Base-by-base conservation (phyloP, 1,140 invertebrate genomes). In the Orchestia grillus region DNA sequence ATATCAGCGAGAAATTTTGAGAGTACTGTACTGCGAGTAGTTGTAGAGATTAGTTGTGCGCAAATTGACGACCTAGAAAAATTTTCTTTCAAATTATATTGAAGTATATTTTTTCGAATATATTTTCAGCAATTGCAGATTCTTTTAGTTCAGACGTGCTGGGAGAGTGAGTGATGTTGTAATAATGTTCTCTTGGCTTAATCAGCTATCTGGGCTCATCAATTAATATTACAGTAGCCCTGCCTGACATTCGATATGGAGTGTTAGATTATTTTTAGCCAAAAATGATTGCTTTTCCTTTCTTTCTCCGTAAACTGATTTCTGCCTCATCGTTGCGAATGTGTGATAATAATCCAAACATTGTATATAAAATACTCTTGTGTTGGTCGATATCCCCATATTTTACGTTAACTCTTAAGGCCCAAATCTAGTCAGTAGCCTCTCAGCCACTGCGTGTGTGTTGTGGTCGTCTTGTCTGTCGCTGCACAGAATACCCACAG, bases 331-430 rank as follows among this genome's bases (percentile, higher is more conserved):
- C 57, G n/a, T 62, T 95, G 43, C n/a, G 40, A 95, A 62, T 95
- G 94, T 95, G 45, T 95, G 94, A 62, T 53, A 95, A 44, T 95
- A 62, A 47, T 95, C 45, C 42, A 44, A 40, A 95, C 94, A 42
- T n/a, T 53, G 94, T 53, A 62, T 41, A 95, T 95, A 53, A 62
- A 41, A 44, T 53, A n/a, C 57, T 95, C 94, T 62, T 95, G n/a
- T 95, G n/a, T 95, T 95, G 15, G 53, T 95, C 53, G 28, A 19
- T 95, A 41, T 44, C 42, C 11, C 45, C n/a, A 95, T 95, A 95
- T 44, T 47, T 95, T 53, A 41, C 45, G 94, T 95, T 95, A n/a
- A 95, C 36, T 44, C 44, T 57, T 87, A 53, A 43, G 47, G 87
- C 62, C 28, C 62, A 77, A 77, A 77, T 77, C 62, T 77, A 77